Evolutionary conservation across 2,797 vertebrate genomes (phyloP), one percentile per base, ranked within the genome.

Genomic region (Sternotherus odoratus): DNA sequence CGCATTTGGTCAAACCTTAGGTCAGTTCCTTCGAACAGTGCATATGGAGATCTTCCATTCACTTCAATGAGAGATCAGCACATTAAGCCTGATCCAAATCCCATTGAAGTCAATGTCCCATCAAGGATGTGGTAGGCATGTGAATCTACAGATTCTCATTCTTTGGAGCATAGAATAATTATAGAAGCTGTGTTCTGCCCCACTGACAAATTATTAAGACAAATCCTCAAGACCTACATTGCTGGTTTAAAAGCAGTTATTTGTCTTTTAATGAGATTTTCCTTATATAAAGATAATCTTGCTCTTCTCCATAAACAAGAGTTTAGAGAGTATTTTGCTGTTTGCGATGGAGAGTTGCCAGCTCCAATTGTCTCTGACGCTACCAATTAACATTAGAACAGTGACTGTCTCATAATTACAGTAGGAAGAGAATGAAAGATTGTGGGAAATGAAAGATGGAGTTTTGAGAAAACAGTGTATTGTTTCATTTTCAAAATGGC

Each of bases 321-420:
- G 85, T 56, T 63, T 24, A 86, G 90, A 53, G 3, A 54, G 24
- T 39, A 3, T 86, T 83, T 57, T 89, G 85, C 83, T 30, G 15
- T 26, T 66, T 74, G 24, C 75, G 1, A 75, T 82, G 2, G 79
- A 2, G 6, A 60, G n/a, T 77, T 30, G 28, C 30, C 79, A 19
- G 8, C 82, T 81, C 30, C 50, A 78, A 30, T 75, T 75, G 12
- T 46, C 39, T 46, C 72, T 74, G 69, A 36, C 12, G 24, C 2
- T n/a, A 2, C 3, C 66, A 49, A 24, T 92, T 86, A 85, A 54
- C 51, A 82, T 0, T 51, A 60, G 84, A 89, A 77, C 9, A 83
- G 4, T 6, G 87, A 57, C 86, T 92, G 36, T 83, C 92, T 94
- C 54, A 72, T n/a, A 57, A 50, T 92, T 94, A 49, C 26, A 75